These are phyloP conservation scores for Mystacides longicornis DNA, from an alignment of 2,888 invertebrate species.

Conservation along the genomic window DNA sequence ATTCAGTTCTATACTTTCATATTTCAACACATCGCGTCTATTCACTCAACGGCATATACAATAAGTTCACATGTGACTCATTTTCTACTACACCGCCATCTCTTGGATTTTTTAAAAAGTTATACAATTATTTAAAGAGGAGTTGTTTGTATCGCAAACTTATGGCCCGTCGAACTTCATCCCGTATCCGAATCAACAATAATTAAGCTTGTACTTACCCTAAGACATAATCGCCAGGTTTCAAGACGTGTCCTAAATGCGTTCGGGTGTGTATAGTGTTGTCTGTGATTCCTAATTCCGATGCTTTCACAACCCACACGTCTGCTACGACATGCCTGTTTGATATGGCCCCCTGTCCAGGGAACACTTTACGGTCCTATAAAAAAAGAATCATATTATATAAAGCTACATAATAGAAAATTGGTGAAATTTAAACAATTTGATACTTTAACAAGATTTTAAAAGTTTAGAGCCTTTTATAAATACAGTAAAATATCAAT, in stretches of 20 bases:
- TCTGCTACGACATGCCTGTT: slow-evolving; percentile 85
- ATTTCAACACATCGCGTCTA: too few species aligned
- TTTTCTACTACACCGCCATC: too few species aligned
- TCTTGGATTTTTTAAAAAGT: too few species aligned
- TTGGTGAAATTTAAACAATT: background rate
- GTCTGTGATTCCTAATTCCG: slow-evolving; percentile 75
- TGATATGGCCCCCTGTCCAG: slow-evolving; percentile 84
- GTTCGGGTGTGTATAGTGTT: slow-evolving; percentile 81
- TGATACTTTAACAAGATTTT: background rate
- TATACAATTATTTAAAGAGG: too few species aligned
- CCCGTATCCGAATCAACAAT: too few species aligned
- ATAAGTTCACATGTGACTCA: too few species aligned
- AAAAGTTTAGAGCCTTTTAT: background rate
- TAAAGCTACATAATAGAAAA: background rate
- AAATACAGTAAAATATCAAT: too few species aligned
- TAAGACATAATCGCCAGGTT: slow-evolving; percentile 86
- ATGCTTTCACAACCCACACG: slow-evolving; percentile 86
- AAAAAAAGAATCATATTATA: slow-evolving; percentile 24
- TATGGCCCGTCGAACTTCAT: too few species aligned
- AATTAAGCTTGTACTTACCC: slow-evolving; percentile 60
- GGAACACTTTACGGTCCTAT: slow-evolving; percentile 69
- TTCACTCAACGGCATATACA: too few species aligned
- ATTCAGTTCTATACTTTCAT: too few species aligned
- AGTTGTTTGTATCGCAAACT: too few species aligned
- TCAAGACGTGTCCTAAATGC: slow-evolving; percentile 89